A percentile compares a stretch with the other conserved stretches of the same genome.
phyloP scores from a whole-genome alignment of 2,888 invertebrate species.

The Herminia tarsipennalis region DNA sequence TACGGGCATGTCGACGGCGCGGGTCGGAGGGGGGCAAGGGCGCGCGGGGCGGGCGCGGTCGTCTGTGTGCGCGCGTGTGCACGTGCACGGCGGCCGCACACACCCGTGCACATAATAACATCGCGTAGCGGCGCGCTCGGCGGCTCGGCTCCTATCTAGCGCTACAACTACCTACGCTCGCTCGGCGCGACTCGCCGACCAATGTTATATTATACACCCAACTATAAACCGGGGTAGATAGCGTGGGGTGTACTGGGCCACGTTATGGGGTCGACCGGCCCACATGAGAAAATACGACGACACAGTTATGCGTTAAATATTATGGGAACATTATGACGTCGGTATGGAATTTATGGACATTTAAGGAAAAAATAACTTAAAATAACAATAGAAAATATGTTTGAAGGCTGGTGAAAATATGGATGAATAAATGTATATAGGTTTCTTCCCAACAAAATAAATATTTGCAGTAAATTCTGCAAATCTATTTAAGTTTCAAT shows the following conservation, averaged over 20 bases:
- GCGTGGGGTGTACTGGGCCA: conserved; percentile 62
- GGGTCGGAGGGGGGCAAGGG: conserved; percentile 44
- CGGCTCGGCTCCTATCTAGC: conserved; percentile 75
- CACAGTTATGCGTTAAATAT: conserved; percentile 16
- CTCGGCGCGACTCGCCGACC: conserved; percentile 16
- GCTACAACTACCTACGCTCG: conserved; percentile 72
- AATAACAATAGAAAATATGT: no score
- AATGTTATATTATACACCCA: conserved; percentile 66
- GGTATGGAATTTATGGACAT: no score
- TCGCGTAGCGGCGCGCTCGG: conserved; percentile 77
- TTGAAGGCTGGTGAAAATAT: no score
- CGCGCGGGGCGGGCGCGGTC: conserved; percentile 38
- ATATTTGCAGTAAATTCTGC: conserved; percentile 19
- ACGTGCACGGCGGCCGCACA: conserved; percentile 68
- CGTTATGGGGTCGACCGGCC: conserved; percentile 58
- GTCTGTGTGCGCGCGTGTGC: conserved; percentile 57
- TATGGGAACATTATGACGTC: not conserved
- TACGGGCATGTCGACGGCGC: conserved; percentile 71
- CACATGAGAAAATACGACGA: conserved; percentile 40
- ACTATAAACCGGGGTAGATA: conserved; percentile 73
- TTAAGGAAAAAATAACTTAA: no score
- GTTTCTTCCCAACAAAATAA: not conserved
- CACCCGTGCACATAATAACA: conserved; percentile 66
- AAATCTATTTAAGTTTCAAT: conserved; percentile 23
- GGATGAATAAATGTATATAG: not conserved